phyloP scores from a whole-genome alignment of 1,140 invertebrate genomes.

The Lepeophtheirus salmonis region DNA sequence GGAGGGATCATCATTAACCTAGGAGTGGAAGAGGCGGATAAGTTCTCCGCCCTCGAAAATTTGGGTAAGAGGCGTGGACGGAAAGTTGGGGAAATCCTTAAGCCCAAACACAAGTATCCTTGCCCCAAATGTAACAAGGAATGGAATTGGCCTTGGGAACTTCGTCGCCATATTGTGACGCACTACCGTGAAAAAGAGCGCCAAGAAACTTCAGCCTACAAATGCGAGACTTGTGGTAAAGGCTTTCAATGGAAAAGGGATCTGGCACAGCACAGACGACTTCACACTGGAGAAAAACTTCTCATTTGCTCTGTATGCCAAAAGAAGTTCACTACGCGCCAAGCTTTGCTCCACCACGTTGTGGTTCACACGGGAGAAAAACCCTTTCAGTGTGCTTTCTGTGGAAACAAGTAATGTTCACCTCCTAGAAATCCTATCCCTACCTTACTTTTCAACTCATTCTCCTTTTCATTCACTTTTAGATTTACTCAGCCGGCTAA shows the following conservation, averaged over 20 bases:
- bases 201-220: neutral
- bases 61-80: too few species aligned
- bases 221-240: constrained; percentile 5
- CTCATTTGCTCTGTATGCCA: constrained; percentile 13
- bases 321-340: constrained; percentile 12
- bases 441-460: too few species aligned
- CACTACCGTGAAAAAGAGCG: constrained; percentile 8
- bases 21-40: too few species aligned
- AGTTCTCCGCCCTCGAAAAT: too few species aligned
- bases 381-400: constrained; percentile 14
- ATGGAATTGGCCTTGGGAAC: constrained; percentile 17
- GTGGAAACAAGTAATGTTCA: constrained; percentile 6
- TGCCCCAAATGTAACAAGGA: constrained; percentile 15
- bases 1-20: too few species aligned
- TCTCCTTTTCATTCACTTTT: neutral
- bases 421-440: neutral
- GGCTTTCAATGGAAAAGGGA: constrained; percentile 15
- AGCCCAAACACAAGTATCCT: constrained; percentile 1
- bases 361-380: constrained; percentile 17
- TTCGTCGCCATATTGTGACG: constrained; percentile 10
- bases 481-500: constrained; percentile 17
- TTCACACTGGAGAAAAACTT: constrained; percentile 13
- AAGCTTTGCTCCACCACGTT: constrained; percentile 17
- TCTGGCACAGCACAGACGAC: constrained; percentile 2
- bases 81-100: neutral